Evolutionary conservation across 2,797 vertebrate genomes (phyloP).

Genomic region (Lagorchestes hirsutus): DNA sequence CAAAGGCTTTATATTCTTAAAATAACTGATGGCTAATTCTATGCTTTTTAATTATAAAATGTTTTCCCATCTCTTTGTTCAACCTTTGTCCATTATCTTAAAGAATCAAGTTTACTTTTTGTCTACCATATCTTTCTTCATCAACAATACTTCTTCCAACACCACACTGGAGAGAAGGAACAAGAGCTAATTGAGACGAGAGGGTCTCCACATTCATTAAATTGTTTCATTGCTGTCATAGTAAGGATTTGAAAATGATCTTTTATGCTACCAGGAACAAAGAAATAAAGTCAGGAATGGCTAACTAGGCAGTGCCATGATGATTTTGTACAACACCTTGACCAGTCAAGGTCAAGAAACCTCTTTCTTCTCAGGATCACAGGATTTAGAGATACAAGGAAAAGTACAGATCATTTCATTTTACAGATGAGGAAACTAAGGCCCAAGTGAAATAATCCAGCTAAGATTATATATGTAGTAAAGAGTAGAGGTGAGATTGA

Average conservation of each 20-base stretch:
- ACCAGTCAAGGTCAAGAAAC: neutral
- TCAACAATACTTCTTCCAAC: neutral
- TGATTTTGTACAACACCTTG: neutral
- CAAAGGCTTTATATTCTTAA: slow-evolving; percentile 47
- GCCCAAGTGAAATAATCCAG: neutral
- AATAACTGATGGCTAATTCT: slow-evolving; percentile 3
- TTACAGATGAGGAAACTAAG: neutral
- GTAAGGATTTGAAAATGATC: neutral
- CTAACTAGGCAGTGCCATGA: neutral
- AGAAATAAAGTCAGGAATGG: neutral
- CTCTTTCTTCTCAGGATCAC: neutral
- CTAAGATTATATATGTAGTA: neutral
- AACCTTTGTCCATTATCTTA: neutral
- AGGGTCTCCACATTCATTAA: neutral
- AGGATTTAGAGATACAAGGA: neutral
- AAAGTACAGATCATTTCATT: neutral
- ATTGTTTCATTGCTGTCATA: neutral
- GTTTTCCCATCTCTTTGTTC: neutral
- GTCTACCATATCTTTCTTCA: neutral
- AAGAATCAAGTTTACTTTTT: neutral
- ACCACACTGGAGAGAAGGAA: neutral
- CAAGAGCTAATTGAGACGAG: neutral
- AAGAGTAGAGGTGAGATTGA: neutral
- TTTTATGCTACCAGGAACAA: neutral
- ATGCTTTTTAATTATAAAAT: neutral